Conservation (phyloP, 2,797 vertebrate species). For the Dermochelys coriacea region DNA sequence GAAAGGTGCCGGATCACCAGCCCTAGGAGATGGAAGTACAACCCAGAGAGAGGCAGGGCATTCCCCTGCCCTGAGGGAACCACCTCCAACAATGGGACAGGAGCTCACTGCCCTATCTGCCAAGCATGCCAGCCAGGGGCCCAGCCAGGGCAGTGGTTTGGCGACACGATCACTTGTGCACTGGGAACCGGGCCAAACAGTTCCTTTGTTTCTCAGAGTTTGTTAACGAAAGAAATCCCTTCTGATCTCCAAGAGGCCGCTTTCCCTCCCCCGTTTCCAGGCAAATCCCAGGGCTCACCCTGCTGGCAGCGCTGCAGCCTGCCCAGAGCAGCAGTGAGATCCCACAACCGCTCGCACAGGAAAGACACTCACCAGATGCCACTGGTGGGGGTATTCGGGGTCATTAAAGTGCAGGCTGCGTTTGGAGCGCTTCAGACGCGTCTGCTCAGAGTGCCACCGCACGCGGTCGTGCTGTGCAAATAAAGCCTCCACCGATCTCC, state of each 20-base stretch:
- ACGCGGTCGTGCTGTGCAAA: conserved; percentile 88
- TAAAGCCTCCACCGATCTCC: conserved; percentile 75
- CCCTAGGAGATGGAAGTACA: neutral
- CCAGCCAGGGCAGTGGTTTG: neutral
- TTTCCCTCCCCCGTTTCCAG: neutral
- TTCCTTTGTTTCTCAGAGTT: neutral
- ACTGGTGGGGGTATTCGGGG: conserved; percentile 93
- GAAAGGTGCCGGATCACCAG: neutral
- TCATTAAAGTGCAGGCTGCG: conserved; percentile 94
- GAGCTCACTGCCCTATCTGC: neutral
- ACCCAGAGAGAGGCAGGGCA: fast-evolving
- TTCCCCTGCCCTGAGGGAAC: neutral
- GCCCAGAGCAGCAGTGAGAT: neutral
- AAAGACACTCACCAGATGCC: conserved; percentile 92
- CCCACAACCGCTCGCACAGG: fast-evolving
- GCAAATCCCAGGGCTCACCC: neutral
- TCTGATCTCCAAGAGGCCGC: neutral
- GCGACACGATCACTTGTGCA: too few species aligned
- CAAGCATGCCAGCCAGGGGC: neutral
- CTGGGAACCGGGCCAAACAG: neutral
- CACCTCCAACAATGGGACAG: neutral
- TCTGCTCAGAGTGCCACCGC: conserved; percentile 92
- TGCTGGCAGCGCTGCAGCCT: neutral
- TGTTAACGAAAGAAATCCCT: neutral
- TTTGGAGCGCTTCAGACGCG: conserved; percentile 91